Evolutionary conservation across 53 echinoderm and acorn worm genomes (phyloP).

Genomic region (Pentamera pediparva): DNA sequence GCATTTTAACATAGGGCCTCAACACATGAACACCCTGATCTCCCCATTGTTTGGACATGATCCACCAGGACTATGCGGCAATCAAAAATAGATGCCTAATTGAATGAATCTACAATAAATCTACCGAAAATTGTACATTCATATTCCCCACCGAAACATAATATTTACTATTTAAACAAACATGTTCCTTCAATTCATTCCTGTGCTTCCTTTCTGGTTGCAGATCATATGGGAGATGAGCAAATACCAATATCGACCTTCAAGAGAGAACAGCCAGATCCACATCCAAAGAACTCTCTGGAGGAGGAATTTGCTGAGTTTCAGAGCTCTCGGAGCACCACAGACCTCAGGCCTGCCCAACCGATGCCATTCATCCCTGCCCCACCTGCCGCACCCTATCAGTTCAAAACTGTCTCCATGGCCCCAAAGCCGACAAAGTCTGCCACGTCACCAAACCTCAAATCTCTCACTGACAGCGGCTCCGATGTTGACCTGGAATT

Average conservation of each 20-base stretch:
- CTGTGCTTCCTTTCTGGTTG: neutral
- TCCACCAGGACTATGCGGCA: too few relatives aligned
- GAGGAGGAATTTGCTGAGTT: constrained; percentile 56
- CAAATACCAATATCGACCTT: constrained; percentile 1
- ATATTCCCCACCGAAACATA: neutral
- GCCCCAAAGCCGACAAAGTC: neutral
- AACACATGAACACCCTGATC: too few relatives aligned
- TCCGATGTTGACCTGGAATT: constrained; percentile 50
- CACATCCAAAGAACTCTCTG: constrained; percentile 24
- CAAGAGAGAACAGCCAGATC: constrained; percentile 19
- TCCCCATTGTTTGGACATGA: too few relatives aligned
- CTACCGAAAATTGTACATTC: neutral
- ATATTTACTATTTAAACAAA: neutral
- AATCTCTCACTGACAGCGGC: neutral
- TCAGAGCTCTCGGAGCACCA: constrained; percentile 30
- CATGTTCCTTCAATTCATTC: neutral
- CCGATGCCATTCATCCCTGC: neutral
- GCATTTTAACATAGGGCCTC: too few relatives aligned
- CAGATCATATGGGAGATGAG: constrained; percentile 18
- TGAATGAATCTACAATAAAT: neutral
- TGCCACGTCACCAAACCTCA: constrained; percentile 22
- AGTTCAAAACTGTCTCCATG: neutral
- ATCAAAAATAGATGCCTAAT: too few relatives aligned
- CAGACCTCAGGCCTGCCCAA: neutral
- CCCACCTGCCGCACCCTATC: neutral